Evolutionary conservation across 2,797 vertebrate species (phyloP).

Genomic region (Apodemus agrarius): DNA sequence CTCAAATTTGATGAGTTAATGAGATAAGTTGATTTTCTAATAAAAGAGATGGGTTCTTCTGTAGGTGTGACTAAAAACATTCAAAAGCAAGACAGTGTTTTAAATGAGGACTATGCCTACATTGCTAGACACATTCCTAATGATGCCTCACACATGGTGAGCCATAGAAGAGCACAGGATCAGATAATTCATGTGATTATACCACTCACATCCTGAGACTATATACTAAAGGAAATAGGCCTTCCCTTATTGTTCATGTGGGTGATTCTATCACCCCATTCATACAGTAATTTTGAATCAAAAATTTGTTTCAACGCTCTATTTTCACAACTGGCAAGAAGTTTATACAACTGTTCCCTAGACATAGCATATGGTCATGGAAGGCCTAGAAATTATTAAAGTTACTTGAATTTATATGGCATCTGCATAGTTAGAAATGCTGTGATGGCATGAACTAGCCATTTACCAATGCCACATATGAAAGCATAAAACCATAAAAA

Average conservation of each 20-base stretch:
- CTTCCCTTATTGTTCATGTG: not conserved
- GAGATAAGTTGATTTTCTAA: not conserved
- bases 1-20: not conserved
- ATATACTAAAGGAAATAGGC: rapidly evolving
- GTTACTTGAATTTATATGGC: slow-evolving; percentile 72
- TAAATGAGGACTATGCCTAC: not conserved
- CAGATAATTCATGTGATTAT: not conserved
- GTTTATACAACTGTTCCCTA: slow-evolving; percentile 41
- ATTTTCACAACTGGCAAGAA: slow-evolving; percentile 61
- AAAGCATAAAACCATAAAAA: slow-evolving; percentile 23
- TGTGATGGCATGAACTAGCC: slow-evolving; percentile 23
- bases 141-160: not conserved
- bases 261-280: not conserved
- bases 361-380: slow-evolving; percentile 67
- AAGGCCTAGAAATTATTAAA: slow-evolving; percentile 54
- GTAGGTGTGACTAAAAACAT: not conserved
- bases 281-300: not conserved
- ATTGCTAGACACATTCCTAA: not conserved
- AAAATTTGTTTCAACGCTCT: slow-evolving; percentile 37
- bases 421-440: slow-evolving; percentile 72
- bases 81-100: not conserved
- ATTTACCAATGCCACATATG: not conserved
- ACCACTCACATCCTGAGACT: not conserved
- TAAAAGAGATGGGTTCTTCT: not conserved
- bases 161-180: not conserved